These are phyloP conservation scores for Drosophila austrosaltans DNA, from an alignment of 2,888 invertebrate species.

Conservation along the genomic window DNA sequence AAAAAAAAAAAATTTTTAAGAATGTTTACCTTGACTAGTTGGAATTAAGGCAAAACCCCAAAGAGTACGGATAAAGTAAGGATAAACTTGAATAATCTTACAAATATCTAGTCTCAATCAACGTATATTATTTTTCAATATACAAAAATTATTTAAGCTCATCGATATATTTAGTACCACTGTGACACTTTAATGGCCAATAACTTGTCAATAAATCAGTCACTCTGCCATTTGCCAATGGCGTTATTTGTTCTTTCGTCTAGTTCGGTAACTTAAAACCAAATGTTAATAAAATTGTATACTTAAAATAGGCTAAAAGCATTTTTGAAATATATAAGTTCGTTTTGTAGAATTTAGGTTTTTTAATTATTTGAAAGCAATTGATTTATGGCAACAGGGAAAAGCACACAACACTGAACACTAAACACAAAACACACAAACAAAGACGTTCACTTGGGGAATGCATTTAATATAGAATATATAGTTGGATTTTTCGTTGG, in stretches of 20 bases:
- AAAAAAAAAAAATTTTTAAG: no score
- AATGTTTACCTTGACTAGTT: no score
- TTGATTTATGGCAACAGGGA: conserved; percentile 48
- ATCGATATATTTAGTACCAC: neutral
- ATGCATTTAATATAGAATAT: conserved; percentile 2
- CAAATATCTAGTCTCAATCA: no score
- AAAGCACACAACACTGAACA: conserved; percentile 43
- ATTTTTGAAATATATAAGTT: conserved; percentile 22
- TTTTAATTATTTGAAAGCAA: conserved; percentile 33
- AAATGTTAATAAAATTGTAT: conserved; percentile 54
- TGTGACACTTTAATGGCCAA: conserved; percentile 10
- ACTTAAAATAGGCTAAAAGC: conserved; percentile 4
- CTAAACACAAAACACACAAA: conserved; percentile 9
- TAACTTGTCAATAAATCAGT: conserved; percentile 45
- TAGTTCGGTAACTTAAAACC: conserved; percentile 60
- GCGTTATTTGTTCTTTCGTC: conserved; percentile 22
- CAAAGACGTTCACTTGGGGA: neutral
- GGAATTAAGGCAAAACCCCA: no score
- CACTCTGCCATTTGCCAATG: conserved; percentile 38
- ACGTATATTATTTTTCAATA: no score
- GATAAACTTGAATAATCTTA: no score
- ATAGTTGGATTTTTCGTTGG: neutral
- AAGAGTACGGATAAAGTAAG: no score
- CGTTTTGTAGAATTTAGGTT: conserved; percentile 13
- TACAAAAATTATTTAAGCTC: no score